Conservation (phyloP, 2,113 vertebrate species). For the Caloenas nicobarica region DNA sequence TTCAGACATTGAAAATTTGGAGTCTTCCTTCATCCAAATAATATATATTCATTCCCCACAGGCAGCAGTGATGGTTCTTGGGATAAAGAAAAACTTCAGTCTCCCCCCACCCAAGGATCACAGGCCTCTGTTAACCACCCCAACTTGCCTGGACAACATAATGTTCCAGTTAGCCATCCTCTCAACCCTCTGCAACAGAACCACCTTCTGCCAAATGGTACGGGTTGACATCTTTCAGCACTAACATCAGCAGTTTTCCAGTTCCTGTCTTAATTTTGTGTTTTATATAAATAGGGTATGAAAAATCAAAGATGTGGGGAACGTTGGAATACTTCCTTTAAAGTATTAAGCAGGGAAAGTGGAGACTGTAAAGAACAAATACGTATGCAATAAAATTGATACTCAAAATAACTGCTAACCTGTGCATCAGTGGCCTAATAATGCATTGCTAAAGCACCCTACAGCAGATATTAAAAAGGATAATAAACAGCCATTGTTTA, state of each 20-base stretch:
- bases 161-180: constrained; percentile 76
- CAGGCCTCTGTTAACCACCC: constrained; percentile 74
- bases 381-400: not conserved
- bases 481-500: not conserved
- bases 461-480: not conserved
- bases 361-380: constrained; percentile 3
- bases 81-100: constrained; percentile 78
- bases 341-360: not conserved
- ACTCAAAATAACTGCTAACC: constrained; percentile 36
- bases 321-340: not conserved
- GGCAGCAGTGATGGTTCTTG: constrained; percentile 81
- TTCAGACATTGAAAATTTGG: constrained; percentile 53
- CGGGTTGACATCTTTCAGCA: constrained; percentile 69
- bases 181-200: constrained; percentile 78
- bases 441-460: not conserved
- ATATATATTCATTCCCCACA: constrained; percentile 79
- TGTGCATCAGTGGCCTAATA: constrained; percentile 2
- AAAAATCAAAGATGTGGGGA: not conserved
- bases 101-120: constrained; percentile 69
- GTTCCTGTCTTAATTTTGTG: constrained; percentile 11
- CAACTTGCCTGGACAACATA: constrained; percentile 72
- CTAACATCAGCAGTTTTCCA: constrained; percentile 49
- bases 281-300: constrained; percentile 38
- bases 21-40: constrained; percentile 68
- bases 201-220: constrained; percentile 80